A percentile compares a stretch with the other conserved stretches of the same genome.
phyloP scores from a whole-genome alignment of 2,797 vertebrate species.

The Channa striata region DNA sequence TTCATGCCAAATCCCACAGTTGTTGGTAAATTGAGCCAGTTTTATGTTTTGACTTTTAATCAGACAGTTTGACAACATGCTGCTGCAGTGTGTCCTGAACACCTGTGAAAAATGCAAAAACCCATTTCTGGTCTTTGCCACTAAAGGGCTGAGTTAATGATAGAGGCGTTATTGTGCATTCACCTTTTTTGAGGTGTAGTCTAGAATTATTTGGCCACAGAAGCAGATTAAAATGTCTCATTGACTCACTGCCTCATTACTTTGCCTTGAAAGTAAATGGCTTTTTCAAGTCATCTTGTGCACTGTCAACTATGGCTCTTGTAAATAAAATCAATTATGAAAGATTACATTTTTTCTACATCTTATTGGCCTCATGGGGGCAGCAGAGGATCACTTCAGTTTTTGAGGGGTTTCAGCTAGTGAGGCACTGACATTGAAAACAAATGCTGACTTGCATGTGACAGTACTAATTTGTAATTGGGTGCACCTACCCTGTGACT shows the following conservation, averaged over 20 bases:
- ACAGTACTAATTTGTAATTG: no score
- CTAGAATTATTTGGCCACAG: constrained; percentile 23
- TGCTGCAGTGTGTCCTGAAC: constrained; percentile 6
- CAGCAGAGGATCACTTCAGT: constrained; percentile 57
- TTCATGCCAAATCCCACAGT: constrained; percentile 55
- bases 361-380: constrained; percentile 58
- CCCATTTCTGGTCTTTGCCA: neutral
- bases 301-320: constrained; percentile 77
- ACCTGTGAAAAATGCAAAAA: constrained; percentile 20
- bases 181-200: neutral
- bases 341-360: neutral
- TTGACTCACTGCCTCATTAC: constrained; percentile 59
- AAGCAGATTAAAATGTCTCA: constrained; percentile 59
- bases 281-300: constrained; percentile 42
- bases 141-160: neutral
- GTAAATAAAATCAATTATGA: constrained; percentile 78
- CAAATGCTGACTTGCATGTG: no score
- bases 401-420: no score
- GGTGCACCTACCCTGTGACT: no score
- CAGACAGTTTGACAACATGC: constrained; percentile 42
- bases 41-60: constrained; percentile 61
- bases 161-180: neutral
- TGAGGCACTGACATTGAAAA: no score
- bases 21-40: constrained; percentile 61
- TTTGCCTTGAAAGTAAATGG: constrained; percentile 24